phyloP scores from a whole-genome alignment of 2,113 vertebrate species.

The Brachionichthys hirsutus region DNA sequence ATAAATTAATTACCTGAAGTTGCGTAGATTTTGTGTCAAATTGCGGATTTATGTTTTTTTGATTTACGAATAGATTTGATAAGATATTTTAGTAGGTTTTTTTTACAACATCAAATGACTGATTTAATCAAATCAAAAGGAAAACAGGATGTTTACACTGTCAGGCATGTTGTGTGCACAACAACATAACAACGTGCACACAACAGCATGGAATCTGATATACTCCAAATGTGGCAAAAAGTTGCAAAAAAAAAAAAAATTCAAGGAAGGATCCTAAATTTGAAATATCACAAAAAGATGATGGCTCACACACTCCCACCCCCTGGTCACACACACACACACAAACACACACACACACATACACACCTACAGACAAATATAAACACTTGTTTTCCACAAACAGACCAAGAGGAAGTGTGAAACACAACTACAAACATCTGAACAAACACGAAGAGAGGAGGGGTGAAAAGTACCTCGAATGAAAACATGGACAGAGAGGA shows the following conservation, averaged over 20 bases:
- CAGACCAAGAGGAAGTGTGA: conserved; percentile 14
- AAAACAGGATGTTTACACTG: not conserved
- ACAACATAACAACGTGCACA: conserved; percentile 11
- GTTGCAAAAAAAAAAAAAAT: conserved; percentile 8
- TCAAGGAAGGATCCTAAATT: conserved; percentile 6
- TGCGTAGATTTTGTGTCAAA: conserved; percentile 15
- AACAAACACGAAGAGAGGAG: conserved; percentile 14
- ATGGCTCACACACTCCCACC: not conserved
- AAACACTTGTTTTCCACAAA: conserved; percentile 24
- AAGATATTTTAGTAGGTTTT: not conserved
- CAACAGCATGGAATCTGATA: conserved; percentile 11
- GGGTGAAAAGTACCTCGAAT: conserved; percentile 16
- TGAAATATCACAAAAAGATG: conserved; percentile 20
- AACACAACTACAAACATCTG: conserved; percentile 18
- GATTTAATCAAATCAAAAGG: conserved; percentile 5
- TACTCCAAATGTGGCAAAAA: conserved; percentile 9
- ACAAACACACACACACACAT: conserved; percentile 5
- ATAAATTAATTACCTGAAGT: conserved; percentile 12
- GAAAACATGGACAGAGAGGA: not conserved
- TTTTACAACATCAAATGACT: conserved; percentile 9
- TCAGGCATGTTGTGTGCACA: conserved; percentile 7
- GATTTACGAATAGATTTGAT: conserved; percentile 32
- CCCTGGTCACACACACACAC: not conserved
- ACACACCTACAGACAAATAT: conserved; percentile 29
- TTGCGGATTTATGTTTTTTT: conserved; percentile 27